Evolutionary conservation across 2,797 vertebrate species (phyloP), one percentile per base, ranked within the genome.

Genomic region (Sparus aurata): DNA sequence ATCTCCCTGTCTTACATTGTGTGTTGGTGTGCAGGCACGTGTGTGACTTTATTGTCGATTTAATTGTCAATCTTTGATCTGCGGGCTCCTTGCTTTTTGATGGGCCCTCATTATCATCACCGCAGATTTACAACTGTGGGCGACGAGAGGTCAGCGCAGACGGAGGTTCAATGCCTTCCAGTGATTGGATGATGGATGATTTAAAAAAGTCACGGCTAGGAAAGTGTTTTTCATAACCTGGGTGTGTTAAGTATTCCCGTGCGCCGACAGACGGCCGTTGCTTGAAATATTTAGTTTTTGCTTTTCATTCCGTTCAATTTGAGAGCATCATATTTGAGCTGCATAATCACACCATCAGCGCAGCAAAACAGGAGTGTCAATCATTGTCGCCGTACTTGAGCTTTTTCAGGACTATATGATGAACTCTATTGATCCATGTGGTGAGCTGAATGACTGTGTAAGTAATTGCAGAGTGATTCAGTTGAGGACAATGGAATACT

Each of bases 101-200:
- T 77, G 66, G 68, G 69, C 66, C 38, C 55, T 86, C 78, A 82
- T 88, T 84, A 87, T 80, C 80, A 69, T 86, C 61, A 73, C 20
- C 64, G 4, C 62, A 3, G 80, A 83, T 85, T 83, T 87, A 75
- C 50, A 58, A 41, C 72, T 43, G 71, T 43, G 69, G 72, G 52
- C 27, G 52, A 45, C 4, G n/a, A 52, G 62, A 83, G 83, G 83
- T 87, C 78, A 69, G 45, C 41, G 41, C 25, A 85, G 71, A 64
- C 73, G 27, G 49, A 58, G 58, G n/a, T 52, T 63, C 57, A 47
- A 13, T 59, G 70, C 61, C 55, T 68, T 18, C 43, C 64, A 46
- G 5, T 83, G 80, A 84, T 83, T 70, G 27, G 38, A 71, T 75
- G 79, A 85, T 80, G 70, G 59, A 82, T 77, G 71, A 71, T 75